Evolutionary conservation across 1,140 invertebrate species (phyloP), one percentile per base, ranked within the genome.

Genomic region (Brachystomella parvula): DNA sequence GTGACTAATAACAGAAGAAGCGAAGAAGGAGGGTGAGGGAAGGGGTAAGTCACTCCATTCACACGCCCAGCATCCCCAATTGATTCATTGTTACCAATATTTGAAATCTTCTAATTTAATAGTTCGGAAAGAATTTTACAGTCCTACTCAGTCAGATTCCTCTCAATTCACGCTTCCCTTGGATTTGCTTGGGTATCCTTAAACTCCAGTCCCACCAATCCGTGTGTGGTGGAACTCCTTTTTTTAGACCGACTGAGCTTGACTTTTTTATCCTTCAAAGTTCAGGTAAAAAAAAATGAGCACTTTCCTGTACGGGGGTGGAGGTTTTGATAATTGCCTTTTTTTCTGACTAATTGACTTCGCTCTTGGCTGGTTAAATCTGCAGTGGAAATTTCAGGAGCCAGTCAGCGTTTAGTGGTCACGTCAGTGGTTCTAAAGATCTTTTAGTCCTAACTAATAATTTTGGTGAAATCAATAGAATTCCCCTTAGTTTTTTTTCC

Each of bases 391-490:
- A 39, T 6, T 39, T 19, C 35, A 39, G 35, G 6, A 39, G 35
- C n/a, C n/a, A n/a, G n/a, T n/a, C n/a, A n/a, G n/a, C n/a, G n/a
- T n/a, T n/a, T n/a, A n/a, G n/a, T n/a, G n/a, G n/a, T n/a, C n/a
- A n/a, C n/a, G n/a, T n/a, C n/a, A n/a, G n/a, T n/a, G n/a, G n/a
- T n/a, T n/a, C n/a, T n/a, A n/a, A n/a, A n/a, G n/a, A n/a, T n/a
- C n/a, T n/a, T 39, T 39, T 9, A 39, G 35, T 6, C 19, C 6
- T 6, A 64, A 68, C 67, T 64, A 64, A 68, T 68, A 68, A 64
- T 68, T 39, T 68, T 68, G 63, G 2, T 64, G 67, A 64, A 68
- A 68, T 68, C 67, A 68, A 68, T 68, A 68, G 59, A 61, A 9
- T 39, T 68, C 62, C 66, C 61, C 58, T 64, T 21, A n/a, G n/a